phyloP scores from a whole-genome alignment of 2,797 vertebrate species.

The Tokudaia muenninki region DNA sequence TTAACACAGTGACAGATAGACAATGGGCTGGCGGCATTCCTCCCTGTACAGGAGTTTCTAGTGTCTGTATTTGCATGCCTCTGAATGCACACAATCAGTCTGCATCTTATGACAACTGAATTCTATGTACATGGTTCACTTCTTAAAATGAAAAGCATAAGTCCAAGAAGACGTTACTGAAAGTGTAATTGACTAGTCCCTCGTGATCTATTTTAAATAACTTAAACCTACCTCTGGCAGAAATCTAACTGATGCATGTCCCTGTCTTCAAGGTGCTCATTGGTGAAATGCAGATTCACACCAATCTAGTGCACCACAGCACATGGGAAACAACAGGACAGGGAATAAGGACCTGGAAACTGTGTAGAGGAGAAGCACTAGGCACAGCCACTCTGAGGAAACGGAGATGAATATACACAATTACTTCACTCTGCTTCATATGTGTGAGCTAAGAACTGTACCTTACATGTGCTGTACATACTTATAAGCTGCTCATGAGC shows the following conservation, averaged over 20 bases:
- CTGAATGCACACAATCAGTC: background rate
- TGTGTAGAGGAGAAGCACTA: too few species aligned
- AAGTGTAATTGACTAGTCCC: background rate
- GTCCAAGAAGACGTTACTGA: background rate
- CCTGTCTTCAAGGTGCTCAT: background rate
- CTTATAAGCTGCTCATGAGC: background rate
- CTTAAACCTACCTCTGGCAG: background rate
- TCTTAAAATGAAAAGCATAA: background rate
- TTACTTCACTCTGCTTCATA: background rate
- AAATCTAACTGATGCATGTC: background rate
- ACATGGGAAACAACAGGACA: fast-evolving
- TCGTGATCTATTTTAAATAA: background rate
- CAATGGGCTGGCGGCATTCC: background rate
- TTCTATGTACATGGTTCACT: background rate
- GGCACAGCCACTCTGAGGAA: background rate
- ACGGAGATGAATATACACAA: background rate
- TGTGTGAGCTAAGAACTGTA: background rate
- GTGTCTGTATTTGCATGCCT: background rate
- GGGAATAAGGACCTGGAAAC: background rate
- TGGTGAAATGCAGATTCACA: background rate
- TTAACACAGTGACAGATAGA: background rate
- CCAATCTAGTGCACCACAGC: fast-evolving
- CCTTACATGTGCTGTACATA: too few species aligned
- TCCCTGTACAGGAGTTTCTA: background rate
- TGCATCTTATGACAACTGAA: background rate